These are phyloP conservation scores for Pseudomyrmex dendroicus DNA, from an alignment of 1,140 invertebrate genomes.

Conservation along the genomic window DNA sequence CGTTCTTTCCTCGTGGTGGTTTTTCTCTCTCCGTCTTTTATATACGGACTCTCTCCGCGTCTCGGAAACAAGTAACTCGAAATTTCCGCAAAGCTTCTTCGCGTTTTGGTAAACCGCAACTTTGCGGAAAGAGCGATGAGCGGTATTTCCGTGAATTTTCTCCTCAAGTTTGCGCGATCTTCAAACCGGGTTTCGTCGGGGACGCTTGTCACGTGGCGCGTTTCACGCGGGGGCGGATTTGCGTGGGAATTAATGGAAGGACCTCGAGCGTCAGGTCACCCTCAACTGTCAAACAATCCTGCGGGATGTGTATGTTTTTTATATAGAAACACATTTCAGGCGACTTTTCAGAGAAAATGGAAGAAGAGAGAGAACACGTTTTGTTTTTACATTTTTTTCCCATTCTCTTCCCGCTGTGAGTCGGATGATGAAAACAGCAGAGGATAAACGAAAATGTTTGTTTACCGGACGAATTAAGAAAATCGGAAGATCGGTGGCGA, in stretches of 20 bases:
- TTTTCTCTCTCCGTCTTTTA: neutral
- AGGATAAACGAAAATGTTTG: neutral
- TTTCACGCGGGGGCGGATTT: neutral
- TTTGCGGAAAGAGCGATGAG: neutral
- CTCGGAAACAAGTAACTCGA: conserved; percentile 4
- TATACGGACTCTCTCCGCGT: neutral
- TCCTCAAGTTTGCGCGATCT: neutral
- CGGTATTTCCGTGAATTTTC: conserved; percentile 21
- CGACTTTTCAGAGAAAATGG: neutral
- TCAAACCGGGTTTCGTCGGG: neutral
- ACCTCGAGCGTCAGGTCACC: neutral
- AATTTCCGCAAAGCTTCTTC: conserved; percentile 14
- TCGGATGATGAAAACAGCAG: neutral
- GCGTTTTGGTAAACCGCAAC: conserved; percentile 15
- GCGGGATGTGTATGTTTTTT: neutral
- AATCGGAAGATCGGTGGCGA: conserved; percentile 35
- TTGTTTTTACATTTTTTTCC: neutral
- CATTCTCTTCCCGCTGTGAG: neutral
- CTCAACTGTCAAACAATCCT: neutral
- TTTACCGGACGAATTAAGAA: conserved; percentile 10
- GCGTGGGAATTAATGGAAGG: conserved; percentile 12
- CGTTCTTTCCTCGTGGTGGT: neutral
- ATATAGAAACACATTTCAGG: neutral
- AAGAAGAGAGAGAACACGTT: neutral
- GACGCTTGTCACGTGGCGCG: neutral